These are phyloP conservation scores for Iphiclides podalirius DNA, from an alignment of 2,888 invertebrate species.

Conservation along the genomic window DNA sequence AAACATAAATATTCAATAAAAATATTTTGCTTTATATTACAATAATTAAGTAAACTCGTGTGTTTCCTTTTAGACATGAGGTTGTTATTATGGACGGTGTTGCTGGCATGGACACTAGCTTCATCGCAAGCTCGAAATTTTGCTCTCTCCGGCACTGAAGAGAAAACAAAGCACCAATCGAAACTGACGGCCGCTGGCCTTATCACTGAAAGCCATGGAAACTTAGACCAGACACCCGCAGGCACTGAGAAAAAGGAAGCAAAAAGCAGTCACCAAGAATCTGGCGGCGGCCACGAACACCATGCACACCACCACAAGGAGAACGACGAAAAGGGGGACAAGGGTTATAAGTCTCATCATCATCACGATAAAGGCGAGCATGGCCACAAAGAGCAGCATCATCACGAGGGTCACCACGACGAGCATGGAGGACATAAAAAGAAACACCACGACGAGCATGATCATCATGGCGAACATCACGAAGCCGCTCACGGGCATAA, in stretches of 20 bases:
- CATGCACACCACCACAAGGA: constrained; percentile 84
- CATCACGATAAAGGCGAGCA: constrained; percentile 90
- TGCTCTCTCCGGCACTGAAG: constrained; percentile 41
- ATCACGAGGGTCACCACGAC: constrained; percentile 87
- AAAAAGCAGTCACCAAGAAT: constrained; percentile 77
- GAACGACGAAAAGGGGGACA: constrained; percentile 88
- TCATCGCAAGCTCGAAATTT: constrained; percentile 55
- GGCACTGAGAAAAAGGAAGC: constrained; percentile 73
- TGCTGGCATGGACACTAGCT: constrained; percentile 50
- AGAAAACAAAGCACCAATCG: constrained; percentile 25
- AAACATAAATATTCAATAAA: neutral
- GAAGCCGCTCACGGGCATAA: constrained; percentile 89
- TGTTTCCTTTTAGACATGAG: constrained; percentile 49
- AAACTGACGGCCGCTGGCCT: constrained; percentile 28
- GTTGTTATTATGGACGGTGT: constrained; percentile 50
- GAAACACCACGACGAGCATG: constrained; percentile 88
- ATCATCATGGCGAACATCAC: constrained; percentile 88
- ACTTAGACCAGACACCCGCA: constrained; percentile 67
- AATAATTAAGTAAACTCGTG: no score
- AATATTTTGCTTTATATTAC: neutral
- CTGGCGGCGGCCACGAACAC: constrained; percentile 85
- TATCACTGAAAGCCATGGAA: constrained; percentile 28
- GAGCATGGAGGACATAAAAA: constrained; percentile 91
- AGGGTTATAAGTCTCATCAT: constrained; percentile 88
- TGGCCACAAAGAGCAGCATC: constrained; percentile 88